These are phyloP conservation scores for Halocynthia roretzi DNA, from an alignment of 23 tunicate genomes.

Conservation along the genomic window DNA sequence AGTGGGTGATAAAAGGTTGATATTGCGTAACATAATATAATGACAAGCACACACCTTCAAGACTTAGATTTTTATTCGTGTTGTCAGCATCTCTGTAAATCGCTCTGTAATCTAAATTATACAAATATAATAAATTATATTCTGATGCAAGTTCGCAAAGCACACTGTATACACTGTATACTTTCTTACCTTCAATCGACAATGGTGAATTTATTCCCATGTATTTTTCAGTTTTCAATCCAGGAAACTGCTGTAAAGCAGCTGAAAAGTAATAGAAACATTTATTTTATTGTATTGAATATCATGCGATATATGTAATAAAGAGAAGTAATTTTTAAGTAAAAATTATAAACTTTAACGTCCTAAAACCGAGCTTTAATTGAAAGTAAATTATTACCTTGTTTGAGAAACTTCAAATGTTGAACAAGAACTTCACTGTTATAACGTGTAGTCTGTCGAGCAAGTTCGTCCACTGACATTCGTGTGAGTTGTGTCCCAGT, in stretches of 20 bases:
- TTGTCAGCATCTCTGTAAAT: slow-evolving; percentile 48
- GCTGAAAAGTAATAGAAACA: slow-evolving; percentile 14
- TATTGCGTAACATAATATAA: neutral
- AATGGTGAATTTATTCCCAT: slow-evolving; percentile 30
- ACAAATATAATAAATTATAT: neutral
- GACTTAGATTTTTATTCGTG: slow-evolving; percentile 28
- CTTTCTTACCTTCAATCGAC: slow-evolving; percentile 44
- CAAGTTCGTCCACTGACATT: slow-evolving; percentile 55
- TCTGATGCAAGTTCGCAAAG: neutral
- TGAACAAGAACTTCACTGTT: slow-evolving; percentile 85
- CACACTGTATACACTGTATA: neutral
- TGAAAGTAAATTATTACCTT: slow-evolving; percentile 25
- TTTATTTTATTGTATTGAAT: too few relatives aligned
- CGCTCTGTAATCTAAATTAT: slow-evolving; percentile 46
- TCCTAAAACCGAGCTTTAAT: neutral
- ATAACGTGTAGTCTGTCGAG: slow-evolving; percentile 47
- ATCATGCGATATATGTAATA: too few relatives aligned
- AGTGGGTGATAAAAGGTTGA: neutral
- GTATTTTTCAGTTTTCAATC: slow-evolving; percentile 32
- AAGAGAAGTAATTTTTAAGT: neutral
- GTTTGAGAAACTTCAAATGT: slow-evolving; percentile 63
- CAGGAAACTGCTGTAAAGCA: slow-evolving; percentile 42
- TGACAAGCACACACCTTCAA: slow-evolving; percentile 33
- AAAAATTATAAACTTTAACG: neutral
- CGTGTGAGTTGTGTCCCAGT: slow-evolving; percentile 43